Evolutionary conservation across 2,797 vertebrate genomes (phyloP).

Genomic region (Mycteria americana): DNA sequence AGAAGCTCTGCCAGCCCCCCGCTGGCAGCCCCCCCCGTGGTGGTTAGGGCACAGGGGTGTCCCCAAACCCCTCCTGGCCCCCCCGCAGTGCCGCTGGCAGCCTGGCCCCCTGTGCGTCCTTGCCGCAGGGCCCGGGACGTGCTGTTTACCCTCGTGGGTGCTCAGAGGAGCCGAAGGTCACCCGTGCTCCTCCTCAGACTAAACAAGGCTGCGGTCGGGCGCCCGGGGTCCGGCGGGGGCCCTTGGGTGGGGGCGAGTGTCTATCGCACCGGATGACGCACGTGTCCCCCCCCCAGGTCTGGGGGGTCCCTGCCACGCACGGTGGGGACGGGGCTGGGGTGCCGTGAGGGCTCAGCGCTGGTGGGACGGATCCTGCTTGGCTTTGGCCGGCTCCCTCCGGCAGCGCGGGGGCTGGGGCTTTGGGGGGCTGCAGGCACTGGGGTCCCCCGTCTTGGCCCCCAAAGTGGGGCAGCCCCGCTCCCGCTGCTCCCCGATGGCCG

Average conservation of each 20-base stretch:
- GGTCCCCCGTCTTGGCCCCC: not conserved
- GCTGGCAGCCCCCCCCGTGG: not conserved
- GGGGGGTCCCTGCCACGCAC: too few species aligned
- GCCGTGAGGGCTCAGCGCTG: not conserved
- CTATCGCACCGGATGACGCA: fast-evolving
- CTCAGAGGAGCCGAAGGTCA: not conserved
- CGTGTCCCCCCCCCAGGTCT: not conserved
- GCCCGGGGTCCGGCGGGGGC: fast-evolving
- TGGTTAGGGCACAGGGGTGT: fast-evolving
- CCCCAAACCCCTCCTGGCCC: fast-evolving
- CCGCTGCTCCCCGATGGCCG: not conserved
- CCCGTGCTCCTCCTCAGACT: not conserved
- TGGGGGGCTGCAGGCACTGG: not conserved
- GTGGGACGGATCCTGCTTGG: not conserved
- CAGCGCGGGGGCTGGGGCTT: not conserved
- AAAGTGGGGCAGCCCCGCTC: not conserved
- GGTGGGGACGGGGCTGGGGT: not conserved
- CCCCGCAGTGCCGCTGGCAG: not conserved
- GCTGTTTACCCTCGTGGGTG: not conserved
- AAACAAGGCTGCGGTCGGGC: not conserved
- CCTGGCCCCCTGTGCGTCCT: not conserved
- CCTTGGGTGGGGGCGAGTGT: fast-evolving
- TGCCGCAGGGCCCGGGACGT: not conserved
- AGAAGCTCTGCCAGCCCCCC: not conserved
- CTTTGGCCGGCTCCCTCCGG: too few species aligned